Conservation (phyloP, 1,140 invertebrate genomes). For the Plutomurus gul region DNA sequence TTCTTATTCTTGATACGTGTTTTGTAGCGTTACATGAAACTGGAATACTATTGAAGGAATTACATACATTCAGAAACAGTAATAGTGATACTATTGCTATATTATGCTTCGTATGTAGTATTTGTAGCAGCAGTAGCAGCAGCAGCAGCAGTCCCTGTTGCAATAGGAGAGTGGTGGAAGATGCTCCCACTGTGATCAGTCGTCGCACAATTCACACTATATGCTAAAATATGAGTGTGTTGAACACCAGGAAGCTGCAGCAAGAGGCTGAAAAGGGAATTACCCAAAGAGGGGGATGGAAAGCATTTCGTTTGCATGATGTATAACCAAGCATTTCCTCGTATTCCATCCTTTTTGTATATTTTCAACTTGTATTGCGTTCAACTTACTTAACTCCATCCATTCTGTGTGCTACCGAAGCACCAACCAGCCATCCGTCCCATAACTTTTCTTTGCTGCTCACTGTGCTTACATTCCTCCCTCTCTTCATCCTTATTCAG, state of each 20-base stretch:
- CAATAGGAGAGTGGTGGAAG: background rate
- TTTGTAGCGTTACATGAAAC: background rate
- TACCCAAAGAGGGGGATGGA: constrained; percentile 36
- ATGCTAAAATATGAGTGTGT: constrained; percentile 43
- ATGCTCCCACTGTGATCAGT: constrained; percentile 20
- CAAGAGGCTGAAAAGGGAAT: constrained; percentile 27
- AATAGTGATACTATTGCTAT: background rate
- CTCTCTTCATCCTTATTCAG: constrained; percentile 15
- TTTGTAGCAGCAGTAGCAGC: background rate
- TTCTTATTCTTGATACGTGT: background rate
- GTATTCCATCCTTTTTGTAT: constrained; percentile 40
- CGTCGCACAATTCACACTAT: constrained; percentile 31
- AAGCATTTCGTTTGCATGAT: constrained; percentile 52
- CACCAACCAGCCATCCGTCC: constrained; percentile 29
- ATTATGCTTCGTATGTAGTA: background rate
- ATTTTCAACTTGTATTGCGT: constrained; percentile 40
- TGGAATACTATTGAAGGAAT: background rate
- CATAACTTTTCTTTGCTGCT: constrained; percentile 44
- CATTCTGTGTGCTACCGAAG: background rate
- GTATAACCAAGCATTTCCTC: constrained; percentile 48
- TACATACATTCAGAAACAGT: background rate
- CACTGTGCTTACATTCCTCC: background rate
- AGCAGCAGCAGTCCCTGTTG: too few relatives aligned
- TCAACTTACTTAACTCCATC: constrained; percentile 23
- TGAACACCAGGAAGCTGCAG: constrained; percentile 31